These are phyloP conservation scores for Stichopus horrens DNA, from an alignment of 53 echinoderm and acorn worm species.

Conservation along the genomic window DNA sequence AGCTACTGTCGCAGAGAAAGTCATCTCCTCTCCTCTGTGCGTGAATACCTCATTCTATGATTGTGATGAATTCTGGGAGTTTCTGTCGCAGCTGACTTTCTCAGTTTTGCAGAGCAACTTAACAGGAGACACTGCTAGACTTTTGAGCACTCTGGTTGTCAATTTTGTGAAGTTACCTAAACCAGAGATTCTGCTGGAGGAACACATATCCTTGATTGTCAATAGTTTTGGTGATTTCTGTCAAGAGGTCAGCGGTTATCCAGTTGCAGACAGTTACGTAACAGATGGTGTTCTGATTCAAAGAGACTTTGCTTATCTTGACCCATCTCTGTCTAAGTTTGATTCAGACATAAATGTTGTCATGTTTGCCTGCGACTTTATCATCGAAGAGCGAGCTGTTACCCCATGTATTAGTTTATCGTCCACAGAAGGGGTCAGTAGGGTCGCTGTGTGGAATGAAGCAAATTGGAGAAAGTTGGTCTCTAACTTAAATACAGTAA, in stretches of 20 bases:
- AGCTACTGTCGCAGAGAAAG: background rate
- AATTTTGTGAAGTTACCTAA: background rate
- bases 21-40: background rate
- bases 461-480: constrained; percentile 6
- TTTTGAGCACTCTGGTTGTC: background rate
- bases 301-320: constrained; percentile 19
- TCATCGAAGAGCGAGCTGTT: background rate
- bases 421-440: background rate
- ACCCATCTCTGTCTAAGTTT: background rate
- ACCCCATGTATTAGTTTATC: background rate
- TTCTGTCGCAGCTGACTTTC: background rate
- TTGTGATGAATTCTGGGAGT: constrained; percentile 6
- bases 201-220: background rate
- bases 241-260: constrained; percentile 32
- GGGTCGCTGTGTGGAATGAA: background rate
- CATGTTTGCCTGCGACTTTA: constrained; percentile 11
- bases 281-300: constrained; percentile 16
- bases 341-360: constrained; percentile 3
- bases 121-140: background rate
- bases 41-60: background rate
- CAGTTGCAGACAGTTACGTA: constrained; percentile 5
- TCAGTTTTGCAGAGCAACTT: constrained; percentile 27
- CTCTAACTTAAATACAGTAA: background rate
- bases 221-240: constrained; percentile 1
- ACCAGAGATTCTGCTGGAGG: background rate